Base-by-base conservation (phyloP, 1,140 invertebrate genomes). In the Matsumurasca onukii region DNA sequence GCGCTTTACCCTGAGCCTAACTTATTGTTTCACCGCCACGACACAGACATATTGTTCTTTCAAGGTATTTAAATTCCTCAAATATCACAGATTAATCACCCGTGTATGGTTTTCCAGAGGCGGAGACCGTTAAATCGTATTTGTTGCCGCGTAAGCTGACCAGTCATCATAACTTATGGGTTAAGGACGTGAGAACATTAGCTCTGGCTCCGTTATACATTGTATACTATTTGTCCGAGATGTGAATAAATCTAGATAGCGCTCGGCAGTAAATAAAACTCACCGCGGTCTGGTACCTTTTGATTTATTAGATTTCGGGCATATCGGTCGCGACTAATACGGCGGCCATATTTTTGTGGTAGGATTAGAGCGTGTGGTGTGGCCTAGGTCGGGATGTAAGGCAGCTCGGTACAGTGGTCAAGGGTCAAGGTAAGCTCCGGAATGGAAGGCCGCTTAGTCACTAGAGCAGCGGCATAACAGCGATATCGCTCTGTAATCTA, bases 111-210 rank as follows among this genome's bases (percentile, higher is more conserved):
- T 27, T 25, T 29, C 49, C 3, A 15, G 13, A 5, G 13, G 49
- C 3, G 15, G 25, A 27, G 55, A 59, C 55, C 55, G 55, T 59
- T 59, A 59, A 59, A 52, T 22, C 25, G 55, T 59, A n/a, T 59
- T 59, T 5, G 20, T 20, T 5, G 12, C 30, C 17, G 24, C 55
- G 9, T 13, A 13, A 5, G 22, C 24, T 12, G 24, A 24, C 55
- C 55, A 5, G 55, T 13, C 22, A 5, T 20, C 55, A 25, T 59
- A 59, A 59, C 22, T 59, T 59, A 59, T 59, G 55, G 55, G 12
- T 29, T 59, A 59, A 59, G 25, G 55, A 59, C 55, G 55, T 59
- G 55, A 59, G 55, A 59, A 59, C 55, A 59, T 59, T 59, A 59
- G 22, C 25, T n/a, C 15, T 29, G 24, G 25, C 49, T 59, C 55